These are phyloP conservation scores for Loriculus beryllinus DNA, from an alignment of 2,797 vertebrate species.

Conservation along the genomic window DNA sequence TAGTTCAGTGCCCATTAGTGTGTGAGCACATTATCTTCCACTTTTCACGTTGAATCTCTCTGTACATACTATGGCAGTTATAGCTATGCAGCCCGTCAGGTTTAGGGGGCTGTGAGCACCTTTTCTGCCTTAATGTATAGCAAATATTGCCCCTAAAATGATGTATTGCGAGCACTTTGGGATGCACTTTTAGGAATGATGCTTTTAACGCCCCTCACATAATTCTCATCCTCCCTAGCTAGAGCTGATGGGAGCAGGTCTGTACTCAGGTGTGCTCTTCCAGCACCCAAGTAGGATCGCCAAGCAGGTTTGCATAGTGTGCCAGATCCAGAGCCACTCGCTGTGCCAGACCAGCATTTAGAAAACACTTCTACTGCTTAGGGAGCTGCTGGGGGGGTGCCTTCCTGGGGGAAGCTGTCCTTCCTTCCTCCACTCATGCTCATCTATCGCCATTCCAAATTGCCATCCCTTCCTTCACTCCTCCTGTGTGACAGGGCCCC, in stretches of 20 bases:
- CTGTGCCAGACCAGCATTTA: fast-evolving
- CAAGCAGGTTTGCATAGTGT: fast-evolving
- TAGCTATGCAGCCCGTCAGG: constrained; percentile 82
- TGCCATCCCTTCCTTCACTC: fast-evolving
- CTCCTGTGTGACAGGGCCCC: background rate
- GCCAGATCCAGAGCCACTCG: fast-evolving
- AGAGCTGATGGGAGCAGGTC: constrained; percentile 41
- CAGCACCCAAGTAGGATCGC: background rate
- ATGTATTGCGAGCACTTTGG: constrained; percentile 76
- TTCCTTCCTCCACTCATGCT: background rate
- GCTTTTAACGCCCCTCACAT: background rate
- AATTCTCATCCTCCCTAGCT: background rate
- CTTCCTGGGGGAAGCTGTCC: background rate
- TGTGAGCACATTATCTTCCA: constrained; percentile 96
- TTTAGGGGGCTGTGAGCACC: constrained; percentile 81
- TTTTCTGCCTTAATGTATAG: constrained; percentile 76
- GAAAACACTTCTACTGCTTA: fast-evolving
- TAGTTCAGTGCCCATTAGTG: constrained; percentile 99
- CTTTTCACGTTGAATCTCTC: constrained; percentile 90
- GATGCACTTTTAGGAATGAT: constrained; percentile 22
- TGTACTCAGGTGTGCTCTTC: background rate
- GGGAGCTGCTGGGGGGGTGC: fast-evolving
- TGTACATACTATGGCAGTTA: constrained; percentile 83
- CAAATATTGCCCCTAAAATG: constrained; percentile 73
- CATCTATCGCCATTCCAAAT: background rate